Conservation (phyloP, 2,888 invertebrate species). For the Cataglyphis livida region DNA sequence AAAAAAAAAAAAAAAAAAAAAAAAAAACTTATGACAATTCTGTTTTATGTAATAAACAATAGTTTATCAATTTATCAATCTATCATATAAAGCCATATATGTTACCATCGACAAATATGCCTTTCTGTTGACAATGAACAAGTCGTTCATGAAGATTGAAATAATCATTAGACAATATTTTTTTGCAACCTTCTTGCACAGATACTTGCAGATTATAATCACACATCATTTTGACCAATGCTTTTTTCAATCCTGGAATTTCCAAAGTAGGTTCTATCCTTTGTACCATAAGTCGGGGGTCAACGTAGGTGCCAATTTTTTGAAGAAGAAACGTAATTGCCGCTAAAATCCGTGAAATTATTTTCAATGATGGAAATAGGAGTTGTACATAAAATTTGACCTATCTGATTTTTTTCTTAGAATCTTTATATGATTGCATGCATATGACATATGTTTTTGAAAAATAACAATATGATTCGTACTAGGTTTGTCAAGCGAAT, state of each 20-base stretch:
- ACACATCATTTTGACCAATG: conserved; percentile 97
- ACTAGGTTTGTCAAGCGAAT: conserved; percentile 95
- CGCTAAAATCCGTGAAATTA: conserved; percentile 82
- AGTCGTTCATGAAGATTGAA: conserved; percentile 94
- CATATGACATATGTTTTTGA: neutral
- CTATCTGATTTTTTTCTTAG: neutral
- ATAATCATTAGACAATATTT: conserved; percentile 96
- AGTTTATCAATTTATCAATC: neutral
- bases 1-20: conserved; percentile 73
- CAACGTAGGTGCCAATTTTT: conserved; percentile 94
- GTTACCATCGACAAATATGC: conserved; percentile 89
- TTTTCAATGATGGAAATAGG: neutral
- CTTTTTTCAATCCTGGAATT: conserved; percentile 95
- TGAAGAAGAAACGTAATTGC: conserved; percentile 90
- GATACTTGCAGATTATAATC: conserved; percentile 98
- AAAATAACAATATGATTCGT: conserved; percentile 54
- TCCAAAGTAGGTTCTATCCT: conserved; percentile 94
- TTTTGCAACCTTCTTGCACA: conserved; percentile 95
- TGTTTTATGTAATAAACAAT: neutral
- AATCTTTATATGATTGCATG: too few species aligned
- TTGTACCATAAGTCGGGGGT: conserved; percentile 94
- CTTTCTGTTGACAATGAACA: conserved; percentile 92
- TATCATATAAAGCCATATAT: conserved; percentile 26
- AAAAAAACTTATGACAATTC: neutral
- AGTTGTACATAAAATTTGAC: neutral